phyloP scores from a whole-genome alignment of 2,888 invertebrate genomes.

The Plebejus anna region DNA sequence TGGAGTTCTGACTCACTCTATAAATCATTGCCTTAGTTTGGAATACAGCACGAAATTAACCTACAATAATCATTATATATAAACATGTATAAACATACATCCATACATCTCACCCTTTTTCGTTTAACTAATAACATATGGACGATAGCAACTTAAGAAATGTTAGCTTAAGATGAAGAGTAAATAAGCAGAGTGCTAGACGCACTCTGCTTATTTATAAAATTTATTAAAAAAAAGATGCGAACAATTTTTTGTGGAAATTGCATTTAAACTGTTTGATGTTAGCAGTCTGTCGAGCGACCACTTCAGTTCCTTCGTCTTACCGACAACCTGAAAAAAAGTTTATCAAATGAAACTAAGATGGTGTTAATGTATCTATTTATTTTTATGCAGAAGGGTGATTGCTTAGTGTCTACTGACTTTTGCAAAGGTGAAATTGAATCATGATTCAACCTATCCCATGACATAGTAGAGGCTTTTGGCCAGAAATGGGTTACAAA shows the following conservation, averaged over 20 bases:
- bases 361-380: not conserved
- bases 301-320: conserved; percentile 47
- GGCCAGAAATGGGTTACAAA: not conserved
- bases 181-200: no score
- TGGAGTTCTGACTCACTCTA: conserved; percentile 6
- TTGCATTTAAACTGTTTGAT: conserved; percentile 60
- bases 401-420: no score
- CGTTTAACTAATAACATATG: conserved; percentile 54
- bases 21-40: conserved; percentile 44
- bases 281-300: conserved; percentile 52
- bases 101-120: conserved; percentile 62
- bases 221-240: conserved; percentile 55
- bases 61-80: conserved; percentile 77
- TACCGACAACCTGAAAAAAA: conserved; percentile 57
- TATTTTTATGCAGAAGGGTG: no score
- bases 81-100: conserved; percentile 75
- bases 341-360: not conserved
- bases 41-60: conserved; percentile 75
- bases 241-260: conserved; percentile 66
- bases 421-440: not conserved
- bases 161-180: conserved; percentile 56
- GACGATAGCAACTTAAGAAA: conserved; percentile 66
- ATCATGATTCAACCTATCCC: no score
- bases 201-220: conserved; percentile 43
- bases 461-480: no score